phyloP scores from a whole-genome alignment of 2,113 vertebrate genomes.

The Pseudopipra pipra region DNA sequence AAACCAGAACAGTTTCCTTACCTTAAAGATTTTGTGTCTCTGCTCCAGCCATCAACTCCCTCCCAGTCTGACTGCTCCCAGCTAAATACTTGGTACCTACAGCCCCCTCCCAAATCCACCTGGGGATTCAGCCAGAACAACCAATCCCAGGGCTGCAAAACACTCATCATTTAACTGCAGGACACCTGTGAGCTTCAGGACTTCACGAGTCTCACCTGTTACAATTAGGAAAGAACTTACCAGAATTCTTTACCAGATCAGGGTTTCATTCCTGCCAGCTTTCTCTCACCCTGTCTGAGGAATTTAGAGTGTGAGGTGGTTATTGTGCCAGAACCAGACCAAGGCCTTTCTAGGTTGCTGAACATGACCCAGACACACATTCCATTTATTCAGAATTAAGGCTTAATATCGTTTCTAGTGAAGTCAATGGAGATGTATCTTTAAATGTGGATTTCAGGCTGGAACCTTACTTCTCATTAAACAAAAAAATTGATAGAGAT shows the following conservation, averaged over 20 bases:
- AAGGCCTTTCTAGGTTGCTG: background rate
- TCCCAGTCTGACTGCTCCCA: background rate
- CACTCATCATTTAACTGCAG: background rate
- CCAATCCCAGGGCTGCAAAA: rapidly evolving
- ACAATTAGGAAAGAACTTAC: background rate
- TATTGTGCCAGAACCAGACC: background rate
- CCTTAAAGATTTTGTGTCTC: background rate
- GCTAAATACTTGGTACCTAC: rapidly evolving
- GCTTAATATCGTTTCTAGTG: background rate
- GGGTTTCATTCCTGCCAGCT: background rate
- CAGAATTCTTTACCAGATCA: background rate
- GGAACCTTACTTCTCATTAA: background rate
- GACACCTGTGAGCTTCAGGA: background rate
- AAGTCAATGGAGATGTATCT: background rate
- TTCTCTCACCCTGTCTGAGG: background rate
- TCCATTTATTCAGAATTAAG: background rate
- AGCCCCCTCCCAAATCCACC: rapidly evolving
- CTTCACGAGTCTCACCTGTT: background rate
- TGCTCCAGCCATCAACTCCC: rapidly evolving
- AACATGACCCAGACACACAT: background rate
- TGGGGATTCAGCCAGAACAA: background rate
- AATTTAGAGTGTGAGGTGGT: background rate
- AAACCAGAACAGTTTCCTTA: background rate
- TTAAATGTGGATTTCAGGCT: background rate
- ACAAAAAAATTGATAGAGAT: background rate